phyloP scores from a whole-genome alignment of 2,113 vertebrate species.

The Barnardius zonarius region DNA sequence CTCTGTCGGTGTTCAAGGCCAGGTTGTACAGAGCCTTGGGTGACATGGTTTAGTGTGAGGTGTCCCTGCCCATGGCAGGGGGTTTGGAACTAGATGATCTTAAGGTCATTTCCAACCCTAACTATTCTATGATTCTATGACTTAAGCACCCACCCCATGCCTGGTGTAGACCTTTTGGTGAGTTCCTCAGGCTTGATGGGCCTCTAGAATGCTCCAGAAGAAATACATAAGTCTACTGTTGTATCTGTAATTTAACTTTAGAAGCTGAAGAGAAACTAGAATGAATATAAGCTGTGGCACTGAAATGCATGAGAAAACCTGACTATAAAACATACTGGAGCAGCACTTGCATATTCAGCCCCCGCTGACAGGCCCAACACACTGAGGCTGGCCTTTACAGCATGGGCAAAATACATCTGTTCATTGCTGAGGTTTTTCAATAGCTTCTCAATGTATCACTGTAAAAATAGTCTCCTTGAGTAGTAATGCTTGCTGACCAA shows the following conservation, averaged over 20 bases:
- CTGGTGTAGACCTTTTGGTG: not conserved
- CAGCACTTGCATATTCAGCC: not conserved
- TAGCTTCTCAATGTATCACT: not conserved
- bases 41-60: too few species aligned
- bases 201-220: not conserved
- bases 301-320: not conserved
- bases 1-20: too few species aligned
- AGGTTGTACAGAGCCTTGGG: too few species aligned
- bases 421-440: not conserved
- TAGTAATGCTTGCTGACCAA: not conserved
- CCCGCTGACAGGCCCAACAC: rapidly evolving
- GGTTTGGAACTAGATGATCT: too few species aligned
- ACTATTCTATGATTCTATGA: too few species aligned
- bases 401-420: not conserved
- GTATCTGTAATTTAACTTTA: not conserved
- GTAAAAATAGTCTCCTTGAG: not conserved
- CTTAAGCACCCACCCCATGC: not conserved
- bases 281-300: not conserved
- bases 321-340: not conserved
- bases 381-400: not conserved
- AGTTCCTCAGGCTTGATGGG: not conserved
- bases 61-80: too few species aligned
- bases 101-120: too few species aligned
- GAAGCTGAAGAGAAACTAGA: not conserved
- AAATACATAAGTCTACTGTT: not conserved